A percentile compares a stretch with the other conserved stretches of the same genome.
phyloP scores from a whole-genome alignment of 2,888 invertebrate species.

The Rotaria sp. region DNA sequence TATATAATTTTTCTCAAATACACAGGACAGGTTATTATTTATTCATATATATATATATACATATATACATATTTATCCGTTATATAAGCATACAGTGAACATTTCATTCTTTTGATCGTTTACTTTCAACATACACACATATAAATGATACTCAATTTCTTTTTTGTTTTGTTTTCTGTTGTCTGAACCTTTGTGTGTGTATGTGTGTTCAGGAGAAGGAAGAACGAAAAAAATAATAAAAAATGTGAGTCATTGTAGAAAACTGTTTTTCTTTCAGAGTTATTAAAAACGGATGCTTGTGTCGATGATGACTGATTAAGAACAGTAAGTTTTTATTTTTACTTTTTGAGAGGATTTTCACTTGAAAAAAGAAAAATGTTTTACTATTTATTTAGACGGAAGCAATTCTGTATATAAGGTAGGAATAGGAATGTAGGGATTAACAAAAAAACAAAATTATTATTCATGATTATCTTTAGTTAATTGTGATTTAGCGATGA shows the following conservation, averaged over 20 bases:
- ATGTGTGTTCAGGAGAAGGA: not conserved
- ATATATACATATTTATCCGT: not conserved
- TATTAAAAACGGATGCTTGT: not conserved
- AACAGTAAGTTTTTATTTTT: not conserved
- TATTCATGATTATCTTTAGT: not conserved
- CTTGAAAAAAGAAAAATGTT: not conserved
- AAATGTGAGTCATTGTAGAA: constrained; percentile 5
- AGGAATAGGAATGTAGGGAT: not conserved
- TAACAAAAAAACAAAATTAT: not conserved
- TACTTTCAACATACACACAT: not conserved
- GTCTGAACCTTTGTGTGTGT: constrained; percentile 6
- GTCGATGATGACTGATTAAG: not conserved
- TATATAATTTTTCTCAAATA: not conserved
- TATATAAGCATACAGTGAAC: not conserved
- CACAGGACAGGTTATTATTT: constrained; percentile 1
- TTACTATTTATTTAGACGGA: not conserved
- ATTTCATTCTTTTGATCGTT: not conserved
- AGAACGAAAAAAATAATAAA: not conserved
- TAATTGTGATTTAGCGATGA: not conserved
- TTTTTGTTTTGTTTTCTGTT: not conserved
- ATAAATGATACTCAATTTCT: constrained; percentile 18
- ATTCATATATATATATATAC: not conserved
- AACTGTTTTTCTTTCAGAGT: constrained; percentile 2
- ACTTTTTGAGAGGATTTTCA: no score
- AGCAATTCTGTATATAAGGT: not conserved